A percentile compares a stretch with the other conserved stretches of the same genome.
phyloP scores from a whole-genome alignment of 2,888 invertebrate genomes.

The Aleiodes alternator region DNA sequence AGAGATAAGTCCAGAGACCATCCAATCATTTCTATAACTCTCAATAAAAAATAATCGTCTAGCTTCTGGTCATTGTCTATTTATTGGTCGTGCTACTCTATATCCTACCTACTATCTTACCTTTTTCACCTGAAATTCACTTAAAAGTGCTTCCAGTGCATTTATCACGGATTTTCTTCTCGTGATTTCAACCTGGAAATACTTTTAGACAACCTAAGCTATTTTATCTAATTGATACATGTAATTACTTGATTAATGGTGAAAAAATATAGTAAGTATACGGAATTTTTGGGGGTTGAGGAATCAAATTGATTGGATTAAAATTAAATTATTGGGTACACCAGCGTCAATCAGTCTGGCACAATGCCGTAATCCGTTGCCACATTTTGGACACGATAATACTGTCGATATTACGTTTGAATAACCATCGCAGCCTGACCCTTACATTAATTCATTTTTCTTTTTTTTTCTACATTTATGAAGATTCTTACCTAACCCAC shows the following conservation, averaged over 20 bases:
- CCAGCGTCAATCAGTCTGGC: conserved; percentile 74
- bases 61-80: too few relatives aligned
- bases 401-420: conserved; percentile 56
- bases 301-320: not conserved
- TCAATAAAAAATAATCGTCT: too few relatives aligned
- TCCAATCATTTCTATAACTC: too few relatives aligned
- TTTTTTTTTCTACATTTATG: not conserved
- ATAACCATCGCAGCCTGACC: conserved; percentile 75
- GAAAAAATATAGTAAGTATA: not conserved
- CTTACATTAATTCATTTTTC: conserved; percentile 68
- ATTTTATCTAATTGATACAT: not conserved
- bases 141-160: conserved; percentile 27
- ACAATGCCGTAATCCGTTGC: conserved; percentile 74
- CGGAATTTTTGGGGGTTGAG: not conserved
- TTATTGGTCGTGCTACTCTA: too few relatives aligned
- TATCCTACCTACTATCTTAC: conserved; percentile 40
- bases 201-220: conserved; percentile 30
- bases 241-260: conserved; percentile 1
- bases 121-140: conserved; percentile 40
- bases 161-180: not conserved
- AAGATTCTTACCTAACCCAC: conserved; percentile 78
- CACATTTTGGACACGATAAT: conserved; percentile 67
- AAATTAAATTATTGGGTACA: conserved; percentile 56
- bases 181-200: conserved; percentile 15
- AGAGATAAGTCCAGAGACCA: too few relatives aligned